A percentile compares a stretch with the other conserved stretches of the same genome.
Evolutionary conservation across 1,140 invertebrate species (phyloP).

Genomic region (Penaeus vannamei): DNA sequence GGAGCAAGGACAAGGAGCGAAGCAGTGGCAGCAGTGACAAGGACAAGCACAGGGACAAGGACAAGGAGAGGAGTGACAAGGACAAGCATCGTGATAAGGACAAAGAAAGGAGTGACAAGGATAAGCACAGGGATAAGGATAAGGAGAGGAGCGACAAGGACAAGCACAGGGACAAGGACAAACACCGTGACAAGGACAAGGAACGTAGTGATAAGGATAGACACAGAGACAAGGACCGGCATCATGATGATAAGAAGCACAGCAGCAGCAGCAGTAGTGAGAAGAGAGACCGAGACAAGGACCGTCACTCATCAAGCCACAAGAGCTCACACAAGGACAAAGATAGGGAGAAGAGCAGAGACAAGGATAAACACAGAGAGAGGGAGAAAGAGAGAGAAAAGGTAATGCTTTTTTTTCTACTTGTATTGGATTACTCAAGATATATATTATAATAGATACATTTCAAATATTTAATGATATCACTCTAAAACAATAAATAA

Average conservation of each 20-base stretch:
- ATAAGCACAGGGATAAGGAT: constrained; percentile 74
- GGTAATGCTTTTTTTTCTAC: constrained; percentile 19
- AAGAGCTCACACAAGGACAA: constrained; percentile 68
- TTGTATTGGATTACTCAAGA: too few species aligned
- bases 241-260: constrained; percentile 69
- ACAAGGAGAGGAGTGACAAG: constrained; percentile 71
- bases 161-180: constrained; percentile 67
- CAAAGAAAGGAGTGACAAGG: constrained; percentile 61
- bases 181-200: constrained; percentile 70
- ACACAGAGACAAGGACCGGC: constrained; percentile 72
- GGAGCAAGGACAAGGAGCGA: constrained; percentile 72
- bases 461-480: too few species aligned
- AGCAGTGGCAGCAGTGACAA: constrained; percentile 67
- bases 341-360: constrained; percentile 70
- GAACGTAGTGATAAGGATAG: constrained; percentile 69
- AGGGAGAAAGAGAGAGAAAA: constrained; percentile 69
- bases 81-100: constrained; percentile 69
- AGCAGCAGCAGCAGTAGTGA: constrained; percentile 63
- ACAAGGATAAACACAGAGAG: constrained; percentile 69
- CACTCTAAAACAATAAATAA: too few species aligned
- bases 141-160: constrained; percentile 74
- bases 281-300: constrained; percentile 66
- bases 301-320: constrained; percentile 65
- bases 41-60: constrained; percentile 72
- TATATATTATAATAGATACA: too few species aligned